A percentile compares a stretch with the other conserved stretches of the same genome.
Conservation (phyloP, 2,113 vertebrate species). For the Mormoops blainvillei region DNA sequence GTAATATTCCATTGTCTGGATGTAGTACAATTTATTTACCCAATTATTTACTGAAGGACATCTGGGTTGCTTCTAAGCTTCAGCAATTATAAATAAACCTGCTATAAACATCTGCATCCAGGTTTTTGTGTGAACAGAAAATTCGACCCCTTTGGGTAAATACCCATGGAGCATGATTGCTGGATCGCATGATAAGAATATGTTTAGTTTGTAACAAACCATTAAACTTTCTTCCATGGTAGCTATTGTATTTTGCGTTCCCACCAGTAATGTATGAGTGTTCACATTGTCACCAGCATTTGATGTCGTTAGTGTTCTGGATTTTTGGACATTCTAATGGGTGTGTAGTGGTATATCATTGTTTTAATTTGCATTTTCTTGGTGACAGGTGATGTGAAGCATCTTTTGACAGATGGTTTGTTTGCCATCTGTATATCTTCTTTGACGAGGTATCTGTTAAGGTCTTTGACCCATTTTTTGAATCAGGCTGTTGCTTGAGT, state of each 20-base stretch:
- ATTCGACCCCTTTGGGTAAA: not conserved
- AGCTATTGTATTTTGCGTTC: not conserved
- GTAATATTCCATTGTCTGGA: not conserved
- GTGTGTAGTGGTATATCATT: not conserved
- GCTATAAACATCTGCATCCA: not conserved
- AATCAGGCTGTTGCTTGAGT: not conserved
- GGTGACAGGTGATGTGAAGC: not conserved
- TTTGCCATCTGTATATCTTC: not conserved
- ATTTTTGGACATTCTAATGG: not conserved
- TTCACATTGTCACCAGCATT: not conserved
- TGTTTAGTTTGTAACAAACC: not conserved
- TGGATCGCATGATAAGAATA: not conserved
- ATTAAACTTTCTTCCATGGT: not conserved
- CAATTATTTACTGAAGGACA: not conserved
- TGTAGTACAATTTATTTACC: not conserved
- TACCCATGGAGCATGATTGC: not conserved
- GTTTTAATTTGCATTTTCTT: not conserved
- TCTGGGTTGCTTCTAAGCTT: not conserved
- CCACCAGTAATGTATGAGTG: not conserved
- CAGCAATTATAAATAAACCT: not conserved
- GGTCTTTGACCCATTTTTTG: not conserved
- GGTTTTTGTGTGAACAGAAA: not conserved
- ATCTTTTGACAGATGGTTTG: not conserved
- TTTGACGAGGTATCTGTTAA: not conserved
- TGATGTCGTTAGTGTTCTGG: not conserved